Percentiles rank a stretch among this genome's conserved stretches.
Evolutionary conservation across 2,113 vertebrate species (phyloP).

Genomic region (Burhinus bistriatus): DNA sequence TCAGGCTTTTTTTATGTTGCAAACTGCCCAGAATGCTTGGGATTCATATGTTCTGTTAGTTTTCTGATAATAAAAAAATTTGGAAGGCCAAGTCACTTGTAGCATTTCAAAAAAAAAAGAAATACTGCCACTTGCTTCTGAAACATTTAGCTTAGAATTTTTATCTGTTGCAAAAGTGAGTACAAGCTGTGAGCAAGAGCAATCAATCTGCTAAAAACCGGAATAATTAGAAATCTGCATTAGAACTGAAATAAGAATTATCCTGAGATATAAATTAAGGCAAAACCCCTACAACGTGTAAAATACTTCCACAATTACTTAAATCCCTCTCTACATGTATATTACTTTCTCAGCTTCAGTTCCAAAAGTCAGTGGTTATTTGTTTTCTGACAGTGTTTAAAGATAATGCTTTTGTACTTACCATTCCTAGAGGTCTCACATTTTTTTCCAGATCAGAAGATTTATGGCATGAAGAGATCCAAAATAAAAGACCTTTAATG

Average conservation of each 20-base stretch:
- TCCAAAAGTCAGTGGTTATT: neutral
- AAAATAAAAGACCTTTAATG: constrained; percentile 4
- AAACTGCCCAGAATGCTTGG: neutral
- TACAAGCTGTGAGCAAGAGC: neutral
- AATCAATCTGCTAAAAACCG: neutral
- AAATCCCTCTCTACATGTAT: neutral
- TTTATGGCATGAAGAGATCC: neutral
- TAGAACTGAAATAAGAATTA: neutral
- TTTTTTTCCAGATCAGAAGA: neutral
- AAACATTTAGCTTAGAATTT: neutral
- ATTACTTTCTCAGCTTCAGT: neutral
- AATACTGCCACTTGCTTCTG: neutral
- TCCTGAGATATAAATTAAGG: neutral
- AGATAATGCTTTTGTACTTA: neutral
- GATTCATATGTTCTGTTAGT: neutral
- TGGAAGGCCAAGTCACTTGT: neutral
- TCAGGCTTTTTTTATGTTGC: neutral
- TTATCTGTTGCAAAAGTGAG: neutral
- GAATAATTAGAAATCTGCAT: neutral
- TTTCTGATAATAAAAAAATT: neutral
- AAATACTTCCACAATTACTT: neutral
- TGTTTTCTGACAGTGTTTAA: neutral
- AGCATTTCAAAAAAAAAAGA: neutral
- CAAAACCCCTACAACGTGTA: neutral
- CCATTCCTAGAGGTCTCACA: neutral